Base-by-base conservation (phyloP, 2,888 invertebrate species). In the Andrena praecox region DNA sequence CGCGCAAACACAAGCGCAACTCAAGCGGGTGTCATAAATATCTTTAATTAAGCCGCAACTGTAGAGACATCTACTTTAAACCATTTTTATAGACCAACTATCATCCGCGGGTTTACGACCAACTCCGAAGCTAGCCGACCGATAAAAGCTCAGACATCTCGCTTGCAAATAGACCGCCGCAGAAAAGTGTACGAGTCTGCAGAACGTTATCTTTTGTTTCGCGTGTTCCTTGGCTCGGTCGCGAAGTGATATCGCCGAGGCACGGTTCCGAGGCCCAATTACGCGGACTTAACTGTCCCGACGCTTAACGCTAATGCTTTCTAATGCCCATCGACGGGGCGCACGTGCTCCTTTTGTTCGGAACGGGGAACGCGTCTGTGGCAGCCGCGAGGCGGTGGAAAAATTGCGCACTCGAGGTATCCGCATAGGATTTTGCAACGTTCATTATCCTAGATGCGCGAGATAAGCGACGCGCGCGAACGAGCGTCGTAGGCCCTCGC, bases 271-370 rank as follows among this genome's bases (percentile, higher is more conserved):
- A 63, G 68, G 52, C 69, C 77, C 80, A 82, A 85, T 85, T 80
- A 76, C 67, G 75, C 67, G 80, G 63, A 48, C 78, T 66, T 74
- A 63, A 50, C 68, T 63, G 60, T 64, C 72, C 52, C 68, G 62
- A 68, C 63, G 76, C 82, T 62, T 50, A 56, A 76, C 75, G 48
- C 75, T 71, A 76, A 85, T 77, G 80, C 85, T 86, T 86, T 85
- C 85, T 83, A 86, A 85, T 79, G 76, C 74, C 73, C 52, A 66
- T 76, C 68, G 66, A 76, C 67, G 16, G 24, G 42, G 68, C 29
- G 73, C 83, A 33, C 67, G 68, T 75, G 83, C 64, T 56, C 50
- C 56, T 63, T 82, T 72, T 76, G 71, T 84, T 64, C 70, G 33
- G 8, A 50, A 63, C 29, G 35, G 4, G 48, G 63, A 42, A 48